Percentiles rank a stretch among this genome's conserved stretches.
These are phyloP conservation scores for Oncorhynchus gorbuscha DNA, from an alignment of 2,113 vertebrate genomes.

Conservation along the genomic window DNA sequence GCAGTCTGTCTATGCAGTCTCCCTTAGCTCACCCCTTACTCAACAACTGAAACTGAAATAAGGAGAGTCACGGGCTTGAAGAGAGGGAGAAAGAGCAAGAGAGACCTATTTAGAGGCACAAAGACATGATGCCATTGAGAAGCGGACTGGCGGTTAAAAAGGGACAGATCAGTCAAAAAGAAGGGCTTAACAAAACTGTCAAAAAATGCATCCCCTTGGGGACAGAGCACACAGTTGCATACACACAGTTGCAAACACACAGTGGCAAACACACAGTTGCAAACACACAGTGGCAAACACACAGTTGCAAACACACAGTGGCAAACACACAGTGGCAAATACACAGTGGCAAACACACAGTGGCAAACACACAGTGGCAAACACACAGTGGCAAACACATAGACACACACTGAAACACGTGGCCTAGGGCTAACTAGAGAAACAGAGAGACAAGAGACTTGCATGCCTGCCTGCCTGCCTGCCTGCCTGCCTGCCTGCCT, in stretches of 20 bases:
- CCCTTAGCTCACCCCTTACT: slow-evolving; percentile 19
- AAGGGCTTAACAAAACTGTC: slow-evolving; percentile 66
- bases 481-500: neutral
- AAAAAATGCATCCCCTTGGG: slow-evolving; percentile 68
- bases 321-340: too few species aligned
- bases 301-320: too few species aligned
- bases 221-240: slow-evolving; percentile 17
- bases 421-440: slow-evolving; percentile 46
- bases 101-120: slow-evolving; percentile 50
- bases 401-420: slow-evolving; percentile 60
- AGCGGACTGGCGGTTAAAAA: slow-evolving; percentile 35
- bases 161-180: slow-evolving; percentile 3
- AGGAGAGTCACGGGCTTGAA: slow-evolving; percentile 6
- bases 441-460: slow-evolving; percentile 9
- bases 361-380: neutral
- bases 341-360: too few species aligned
- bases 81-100: neutral
- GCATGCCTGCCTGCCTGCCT: neutral
- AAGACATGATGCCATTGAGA: slow-evolving; percentile 43
- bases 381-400: slow-evolving; percentile 43
- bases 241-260: too few species aligned
- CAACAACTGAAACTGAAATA: slow-evolving; percentile 2
- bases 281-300: too few species aligned
- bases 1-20: too few species aligned
- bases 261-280: slow-evolving; percentile 6